Percentiles rank a stretch among this genome's conserved stretches.
Conservation (phyloP, 2,888 invertebrate genomes). For the Scaptomyza flava region DNA sequence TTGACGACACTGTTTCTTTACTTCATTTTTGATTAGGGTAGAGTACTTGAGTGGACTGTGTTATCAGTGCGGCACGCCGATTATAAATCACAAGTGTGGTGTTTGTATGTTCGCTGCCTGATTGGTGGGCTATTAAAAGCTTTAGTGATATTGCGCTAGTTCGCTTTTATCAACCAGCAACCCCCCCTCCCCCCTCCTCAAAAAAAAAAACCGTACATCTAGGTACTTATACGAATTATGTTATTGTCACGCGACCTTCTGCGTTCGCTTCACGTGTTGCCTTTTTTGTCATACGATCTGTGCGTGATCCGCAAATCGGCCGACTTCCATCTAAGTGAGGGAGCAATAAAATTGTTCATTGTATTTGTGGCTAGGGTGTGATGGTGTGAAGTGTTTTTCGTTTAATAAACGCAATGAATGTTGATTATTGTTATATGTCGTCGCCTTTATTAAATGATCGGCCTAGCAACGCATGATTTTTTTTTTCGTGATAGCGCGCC, state of each 20-base stretch:
- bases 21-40: constrained; percentile 29
- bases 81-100: constrained; percentile 49
- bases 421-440: constrained; percentile 40
- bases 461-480: constrained; percentile 34
- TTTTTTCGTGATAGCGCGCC: constrained; percentile 15
- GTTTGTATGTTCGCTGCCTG: constrained; percentile 44
- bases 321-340: constrained; percentile 25
- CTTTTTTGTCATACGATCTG: constrained; percentile 56
- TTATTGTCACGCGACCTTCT: constrained; percentile 74
- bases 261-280: constrained; percentile 61
- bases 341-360: constrained; percentile 33
- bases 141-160: constrained; percentile 62
- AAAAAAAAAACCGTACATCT: neutral
- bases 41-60: constrained; percentile 35
- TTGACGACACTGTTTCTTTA: constrained; percentile 26
- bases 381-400: constrained; percentile 20
- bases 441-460: constrained; percentile 31
- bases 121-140: constrained; percentile 73
- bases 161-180: constrained; percentile 54
- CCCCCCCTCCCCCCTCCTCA: no score
- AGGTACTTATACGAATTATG: constrained; percentile 44
- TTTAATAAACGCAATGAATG: constrained; percentile 53
- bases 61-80: constrained; percentile 68
- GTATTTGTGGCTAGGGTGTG: constrained; percentile 13
- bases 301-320: constrained; percentile 63